Evolutionary conservation across 2,888 invertebrate genomes (phyloP).

Genomic region (Tholera decimalis): DNA sequence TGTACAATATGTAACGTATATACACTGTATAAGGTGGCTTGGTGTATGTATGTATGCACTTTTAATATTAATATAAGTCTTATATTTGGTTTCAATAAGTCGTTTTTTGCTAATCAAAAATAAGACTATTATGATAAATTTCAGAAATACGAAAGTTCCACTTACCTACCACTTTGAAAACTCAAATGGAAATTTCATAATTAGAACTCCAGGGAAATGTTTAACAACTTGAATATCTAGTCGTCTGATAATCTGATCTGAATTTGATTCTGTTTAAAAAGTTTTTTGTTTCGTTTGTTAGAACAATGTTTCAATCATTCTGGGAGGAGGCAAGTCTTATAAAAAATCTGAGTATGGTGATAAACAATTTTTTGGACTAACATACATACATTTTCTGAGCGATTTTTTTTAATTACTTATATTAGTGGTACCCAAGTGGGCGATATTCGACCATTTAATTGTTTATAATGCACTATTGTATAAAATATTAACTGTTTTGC

Average conservation of each 20-base stretch:
- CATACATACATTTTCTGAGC: no score
- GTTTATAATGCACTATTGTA: no score
- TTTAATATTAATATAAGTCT: no score
- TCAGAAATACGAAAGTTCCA: slow-evolving; percentile 20
- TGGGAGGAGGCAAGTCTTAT: not conserved
- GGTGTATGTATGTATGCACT: no score
- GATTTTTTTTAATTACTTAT: no score
- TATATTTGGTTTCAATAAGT: not conserved
- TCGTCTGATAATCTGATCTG: slow-evolving; percentile 7
- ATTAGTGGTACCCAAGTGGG: no score
- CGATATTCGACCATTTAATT: no score
- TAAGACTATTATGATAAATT: slow-evolving; percentile 5
- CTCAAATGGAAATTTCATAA: slow-evolving; percentile 37
- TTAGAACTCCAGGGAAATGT: slow-evolving; percentile 34
- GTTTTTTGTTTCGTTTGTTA: not conserved
- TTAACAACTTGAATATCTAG: slow-evolving; percentile 15
- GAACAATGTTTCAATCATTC: not conserved
- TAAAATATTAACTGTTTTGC: no score
- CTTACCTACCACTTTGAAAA: slow-evolving; percentile 3
- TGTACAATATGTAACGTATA: no score
- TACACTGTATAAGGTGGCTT: no score
- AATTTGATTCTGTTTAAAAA: slow-evolving; percentile 10
- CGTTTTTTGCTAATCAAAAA: not conserved
- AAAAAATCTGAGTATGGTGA: no score
- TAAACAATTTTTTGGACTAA: no score